Base-by-base conservation (phyloP, 1,140 invertebrate genomes). In the Drosophila virilis region DNA sequence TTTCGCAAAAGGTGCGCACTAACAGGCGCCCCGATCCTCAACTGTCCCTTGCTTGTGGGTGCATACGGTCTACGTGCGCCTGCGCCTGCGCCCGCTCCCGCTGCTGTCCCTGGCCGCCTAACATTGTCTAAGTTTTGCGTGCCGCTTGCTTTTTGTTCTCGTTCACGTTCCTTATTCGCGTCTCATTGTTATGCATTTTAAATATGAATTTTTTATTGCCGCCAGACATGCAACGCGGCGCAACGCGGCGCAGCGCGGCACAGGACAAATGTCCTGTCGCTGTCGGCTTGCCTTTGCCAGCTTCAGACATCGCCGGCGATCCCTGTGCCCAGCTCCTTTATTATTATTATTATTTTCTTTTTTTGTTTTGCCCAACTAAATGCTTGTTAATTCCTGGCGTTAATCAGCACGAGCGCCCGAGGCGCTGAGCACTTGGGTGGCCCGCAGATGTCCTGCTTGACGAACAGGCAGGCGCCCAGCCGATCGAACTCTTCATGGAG, bases 101-200 rank as follows among this genome's bases (percentile, higher is more conserved):
- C 22, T 28, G 51, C 32, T 42, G 62, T 43, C 40, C 1, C 28
- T 13, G 38, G 9, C 13, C 33, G 13, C 66, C 72, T 75, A 82
- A 80, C 65, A 65, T 40, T 73, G 40, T 61, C 79, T 60, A 84
- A 80, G 70, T 54, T 79, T 83, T 48, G 83, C 83, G 79, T 86
- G 83, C 61, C 76, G 84, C 64, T 69, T 17, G 76, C 76, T 67
- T 76, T 76, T 76, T 78, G 76, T 75, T 77, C 66, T 15, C 60
- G 45, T 55, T 38, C 52, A 10, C 60, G 22, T 22, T 40, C 6
- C 17, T 37, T 13, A 12, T 22, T 37, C 65, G 43, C 72, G 51
- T 64, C 84, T 79, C 83, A 88, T 89, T 89, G 84, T 88, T 88
- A 88, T 88, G 83, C 84, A 88, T 83, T 88, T 88, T 88, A 88